phyloP scores from a whole-genome alignment of 2,888 invertebrate genomes.

The Bhutanitis thaidina region DNA sequence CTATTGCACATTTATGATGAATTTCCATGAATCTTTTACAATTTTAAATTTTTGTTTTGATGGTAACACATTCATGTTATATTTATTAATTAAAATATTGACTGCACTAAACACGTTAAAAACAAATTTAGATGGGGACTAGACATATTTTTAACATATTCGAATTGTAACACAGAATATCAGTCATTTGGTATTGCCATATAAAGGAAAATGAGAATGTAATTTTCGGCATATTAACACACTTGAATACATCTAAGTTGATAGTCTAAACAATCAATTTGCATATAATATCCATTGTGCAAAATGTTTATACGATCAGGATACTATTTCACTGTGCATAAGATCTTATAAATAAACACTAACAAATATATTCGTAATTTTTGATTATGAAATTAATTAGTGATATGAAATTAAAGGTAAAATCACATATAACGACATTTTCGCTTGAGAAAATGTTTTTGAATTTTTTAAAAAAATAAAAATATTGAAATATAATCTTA shows the following conservation, averaged over 20 bases:
- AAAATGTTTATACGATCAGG: neutral
- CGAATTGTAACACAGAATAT: neutral
- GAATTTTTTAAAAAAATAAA: too few relatives aligned
- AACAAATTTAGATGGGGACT: slow-evolving; percentile 16
- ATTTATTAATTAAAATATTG: neutral
- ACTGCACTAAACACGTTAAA: slow-evolving; percentile 2
- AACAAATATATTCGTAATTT: neutral
- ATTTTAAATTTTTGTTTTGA: neutral
- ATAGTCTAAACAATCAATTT: neutral
- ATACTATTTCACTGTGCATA: neutral
- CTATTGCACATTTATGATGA: slow-evolving; percentile 18
- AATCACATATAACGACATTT: too few relatives aligned
- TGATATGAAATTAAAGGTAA: too few relatives aligned
- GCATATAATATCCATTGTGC: neutral
- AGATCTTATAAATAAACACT: neutral
- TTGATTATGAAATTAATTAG: too few relatives aligned
- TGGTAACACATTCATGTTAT: neutral
- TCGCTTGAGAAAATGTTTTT: neutral
- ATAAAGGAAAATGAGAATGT: neutral
- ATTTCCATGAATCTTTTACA: neutral
- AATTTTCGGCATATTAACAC: neutral
- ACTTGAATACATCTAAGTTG: neutral
- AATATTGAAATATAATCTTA: slow-evolving; percentile 6
- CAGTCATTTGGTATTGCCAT: neutral
- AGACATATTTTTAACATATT: slow-evolving; percentile 16